Conservation (phyloP, 2,113 vertebrate genomes). For the Cathartes aura region DNA sequence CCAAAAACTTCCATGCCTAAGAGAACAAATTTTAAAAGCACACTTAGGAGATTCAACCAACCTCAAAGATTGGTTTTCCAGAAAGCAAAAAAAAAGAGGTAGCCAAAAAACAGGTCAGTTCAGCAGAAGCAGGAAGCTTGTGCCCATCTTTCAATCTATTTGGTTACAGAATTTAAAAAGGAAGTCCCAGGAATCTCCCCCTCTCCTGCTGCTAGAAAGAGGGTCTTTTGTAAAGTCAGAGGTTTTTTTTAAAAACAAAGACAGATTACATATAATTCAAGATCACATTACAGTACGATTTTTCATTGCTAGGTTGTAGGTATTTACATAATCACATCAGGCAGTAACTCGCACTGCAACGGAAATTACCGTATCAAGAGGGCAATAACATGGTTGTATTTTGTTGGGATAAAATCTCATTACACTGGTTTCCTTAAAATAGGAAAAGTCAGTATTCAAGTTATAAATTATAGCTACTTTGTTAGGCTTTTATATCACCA, state of each 20-base stretch:
- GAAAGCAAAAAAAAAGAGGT: background rate
- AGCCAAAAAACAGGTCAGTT: background rate
- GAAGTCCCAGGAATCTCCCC: background rate
- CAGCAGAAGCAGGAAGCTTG: background rate
- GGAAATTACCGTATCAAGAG: slow-evolving; percentile 37
- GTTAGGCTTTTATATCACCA: background rate
- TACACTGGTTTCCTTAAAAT: background rate
- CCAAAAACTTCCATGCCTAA: background rate
- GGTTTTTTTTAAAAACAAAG: background rate
- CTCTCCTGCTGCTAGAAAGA: background rate
- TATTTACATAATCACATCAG: slow-evolving; percentile 44
- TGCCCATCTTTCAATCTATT: background rate
- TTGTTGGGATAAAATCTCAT: slow-evolving; percentile 8
- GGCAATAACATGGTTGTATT: background rate
- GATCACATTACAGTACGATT: background rate
- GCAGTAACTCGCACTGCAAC: background rate
- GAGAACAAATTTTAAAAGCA: background rate
- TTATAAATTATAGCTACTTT: background rate
- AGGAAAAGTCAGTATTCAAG: background rate
- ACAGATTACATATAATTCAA: background rate
- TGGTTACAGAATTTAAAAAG: background rate
- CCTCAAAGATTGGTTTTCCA: background rate
- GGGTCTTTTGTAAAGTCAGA: background rate
- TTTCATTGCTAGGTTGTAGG: background rate
- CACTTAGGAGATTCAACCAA: background rate